phyloP scores from a whole-genome alignment of 2,888 invertebrate genomes.

The Troglohyphantes excavatus region DNA sequence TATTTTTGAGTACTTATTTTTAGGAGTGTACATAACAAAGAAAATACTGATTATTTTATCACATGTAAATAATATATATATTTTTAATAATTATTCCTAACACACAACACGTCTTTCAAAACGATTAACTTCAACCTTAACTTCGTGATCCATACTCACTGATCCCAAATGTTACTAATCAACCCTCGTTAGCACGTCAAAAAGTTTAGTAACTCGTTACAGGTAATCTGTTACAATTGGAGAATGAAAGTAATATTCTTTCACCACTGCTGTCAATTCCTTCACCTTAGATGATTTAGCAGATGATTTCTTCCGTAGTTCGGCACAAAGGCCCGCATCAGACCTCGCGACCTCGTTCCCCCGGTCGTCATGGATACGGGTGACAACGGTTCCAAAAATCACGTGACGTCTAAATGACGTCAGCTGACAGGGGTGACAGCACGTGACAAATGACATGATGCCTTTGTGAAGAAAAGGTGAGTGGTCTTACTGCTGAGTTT shows the following conservation, averaged over 20 bases:
- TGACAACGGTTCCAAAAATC: constrained; percentile 40
- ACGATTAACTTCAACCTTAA: too few species aligned
- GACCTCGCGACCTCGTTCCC: constrained; percentile 42
- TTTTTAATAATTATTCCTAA: too few species aligned
- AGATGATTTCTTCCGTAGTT: constrained; percentile 22
- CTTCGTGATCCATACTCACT: too few species aligned
- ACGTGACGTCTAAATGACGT: constrained; percentile 26
- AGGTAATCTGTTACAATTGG: background rate
- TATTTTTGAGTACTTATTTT: too few species aligned
- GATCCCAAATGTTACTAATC: too few species aligned
- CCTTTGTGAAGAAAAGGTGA: constrained; percentile 41
- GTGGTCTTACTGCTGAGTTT: constrained; percentile 37
- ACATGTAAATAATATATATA: too few species aligned
- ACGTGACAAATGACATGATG: constrained; percentile 58
- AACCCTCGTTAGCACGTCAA: background rate
- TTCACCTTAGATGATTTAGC: constrained; percentile 28
- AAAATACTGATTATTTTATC: too few species aligned
- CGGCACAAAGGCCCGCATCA: constrained; percentile 47
- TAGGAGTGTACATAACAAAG: too few species aligned
- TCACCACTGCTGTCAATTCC: background rate
- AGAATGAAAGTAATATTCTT: constrained; percentile 21
- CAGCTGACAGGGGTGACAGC: constrained; percentile 55
- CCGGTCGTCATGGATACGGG: constrained; percentile 32
- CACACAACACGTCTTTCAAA: too few species aligned
- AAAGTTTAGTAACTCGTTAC: background rate